phyloP scores from a whole-genome alignment of 1,140 invertebrate species.

The Limonius californicus region DNA sequence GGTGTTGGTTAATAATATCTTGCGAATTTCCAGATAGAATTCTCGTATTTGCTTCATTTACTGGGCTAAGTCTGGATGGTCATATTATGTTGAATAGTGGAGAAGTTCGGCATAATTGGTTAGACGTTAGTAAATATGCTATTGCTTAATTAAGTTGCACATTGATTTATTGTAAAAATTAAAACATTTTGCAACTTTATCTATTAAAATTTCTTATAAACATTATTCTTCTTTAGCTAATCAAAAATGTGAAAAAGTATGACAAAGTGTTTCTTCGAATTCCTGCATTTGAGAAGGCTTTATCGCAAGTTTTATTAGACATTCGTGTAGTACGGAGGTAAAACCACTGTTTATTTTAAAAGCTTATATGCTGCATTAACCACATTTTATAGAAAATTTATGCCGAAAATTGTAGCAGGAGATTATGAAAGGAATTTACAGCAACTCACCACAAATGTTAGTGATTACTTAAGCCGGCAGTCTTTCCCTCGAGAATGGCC shows the following conservation, averaged over 20 bases:
- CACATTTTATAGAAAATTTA: constrained; percentile 70
- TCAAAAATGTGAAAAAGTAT: constrained; percentile 76
- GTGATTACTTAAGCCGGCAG: constrained; percentile 67
- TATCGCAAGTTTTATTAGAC: constrained; percentile 74
- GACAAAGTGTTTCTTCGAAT: constrained; percentile 69
- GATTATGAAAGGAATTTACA: constrained; percentile 78
- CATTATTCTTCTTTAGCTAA: constrained; percentile 55
- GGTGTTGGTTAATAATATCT: neutral
- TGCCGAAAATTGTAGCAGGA: constrained; percentile 79
- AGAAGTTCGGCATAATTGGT: constrained; percentile 87
- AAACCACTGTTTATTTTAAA: constrained; percentile 29
- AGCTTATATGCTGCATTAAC: constrained; percentile 1
- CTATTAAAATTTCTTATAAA: neutral
- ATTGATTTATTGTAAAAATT: too few species aligned
- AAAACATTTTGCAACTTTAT: too few species aligned
- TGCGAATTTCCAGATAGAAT: constrained; percentile 57
- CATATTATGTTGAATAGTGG: constrained; percentile 84
- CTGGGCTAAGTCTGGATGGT: constrained; percentile 83
- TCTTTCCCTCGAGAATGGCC: constrained; percentile 73
- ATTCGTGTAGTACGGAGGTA: constrained; percentile 80
- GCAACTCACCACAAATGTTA: constrained; percentile 76
- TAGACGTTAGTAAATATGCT: constrained; percentile 74
- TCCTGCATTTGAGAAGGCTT: constrained; percentile 76
- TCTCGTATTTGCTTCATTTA: constrained; percentile 81
- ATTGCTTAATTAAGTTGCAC: neutral